Base-by-base conservation (phyloP, 2,113 vertebrate species). In the Grammomys surdaster region DNA sequence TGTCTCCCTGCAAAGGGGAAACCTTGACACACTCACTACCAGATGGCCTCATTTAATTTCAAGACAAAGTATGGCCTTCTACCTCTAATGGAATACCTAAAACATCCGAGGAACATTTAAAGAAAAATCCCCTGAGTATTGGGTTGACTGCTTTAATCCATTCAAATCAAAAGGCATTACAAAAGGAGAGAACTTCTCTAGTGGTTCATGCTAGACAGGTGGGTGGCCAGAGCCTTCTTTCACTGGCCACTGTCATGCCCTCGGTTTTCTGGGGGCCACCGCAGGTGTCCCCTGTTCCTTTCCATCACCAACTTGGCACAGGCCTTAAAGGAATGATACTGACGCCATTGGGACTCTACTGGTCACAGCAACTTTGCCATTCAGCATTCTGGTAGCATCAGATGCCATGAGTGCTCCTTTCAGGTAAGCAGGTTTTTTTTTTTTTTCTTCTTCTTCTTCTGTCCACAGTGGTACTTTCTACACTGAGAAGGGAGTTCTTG, bases 81-180 rank as follows among this genome's bases (percentile, higher is more conserved):
- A 51, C 93, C 69, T 90, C 90, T 96, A 94, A 10, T 75, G 67
- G 76, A 51, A 56, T 12, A 93, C 46, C 46, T 94, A 89, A 94
- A 92, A 69, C 48, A 87, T 31, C 19, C 22, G 75, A 93, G 81
- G 95, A 93, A n/a, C 70, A 54, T 70, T 94, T 91, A 78, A 95
- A 93, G 85, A 87, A 91, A 95, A 97, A 95, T 90, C 63, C 90
- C 91, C 88, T 91, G 97, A 98, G 97, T 26, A 11, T 43, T 80
- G 88, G 48, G 90, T 93, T 94, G 46, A 95, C 95, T 58, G 85
- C 89, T 86, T 91, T 91, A 31, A 90, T 86, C 67, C 40, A 70
- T 72, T 96, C 69, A 97, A 97, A 84, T 94, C 92, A 96, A 89
- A 69, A 96, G 93, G 85, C 16, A 43, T 69, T 95, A 97, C 87